Evolutionary conservation across 2,113 vertebrate species (phyloP).

Genomic region (Columba livia): DNA sequence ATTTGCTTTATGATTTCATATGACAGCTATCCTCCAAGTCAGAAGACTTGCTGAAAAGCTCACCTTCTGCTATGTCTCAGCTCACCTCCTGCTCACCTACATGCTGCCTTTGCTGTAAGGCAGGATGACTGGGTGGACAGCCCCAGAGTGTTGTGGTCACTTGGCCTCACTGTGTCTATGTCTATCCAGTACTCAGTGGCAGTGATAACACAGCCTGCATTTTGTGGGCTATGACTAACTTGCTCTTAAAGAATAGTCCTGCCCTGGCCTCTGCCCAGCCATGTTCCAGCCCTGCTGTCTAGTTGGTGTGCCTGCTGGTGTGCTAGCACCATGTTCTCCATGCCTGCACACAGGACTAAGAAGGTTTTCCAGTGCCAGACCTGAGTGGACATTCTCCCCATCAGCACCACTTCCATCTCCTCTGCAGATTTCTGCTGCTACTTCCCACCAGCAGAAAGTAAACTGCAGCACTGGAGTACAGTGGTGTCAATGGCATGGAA

Average conservation of each 20-base stretch:
- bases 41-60: background rate
- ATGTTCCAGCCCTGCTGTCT: background rate
- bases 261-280: background rate
- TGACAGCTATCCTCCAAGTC: too few species aligned
- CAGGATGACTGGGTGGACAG: background rate
- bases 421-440: background rate
- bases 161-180: fast-evolving
- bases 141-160: background rate
- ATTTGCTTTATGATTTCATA: background rate
- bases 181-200: background rate
- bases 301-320: background rate
- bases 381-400: background rate
- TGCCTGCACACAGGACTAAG: background rate
- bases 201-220: background rate
- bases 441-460: background rate
- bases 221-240: background rate
- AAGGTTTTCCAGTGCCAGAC: background rate
- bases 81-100: background rate
- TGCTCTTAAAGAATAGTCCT: background rate
- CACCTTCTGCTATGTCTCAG: background rate
- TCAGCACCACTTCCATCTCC: background rate
- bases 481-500: background rate
- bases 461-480: background rate
- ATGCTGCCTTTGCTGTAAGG: background rate
- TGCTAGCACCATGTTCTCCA: background rate